phyloP scores from a whole-genome alignment of 2,888 invertebrate species.

The Meteorus cinctellus region DNA sequence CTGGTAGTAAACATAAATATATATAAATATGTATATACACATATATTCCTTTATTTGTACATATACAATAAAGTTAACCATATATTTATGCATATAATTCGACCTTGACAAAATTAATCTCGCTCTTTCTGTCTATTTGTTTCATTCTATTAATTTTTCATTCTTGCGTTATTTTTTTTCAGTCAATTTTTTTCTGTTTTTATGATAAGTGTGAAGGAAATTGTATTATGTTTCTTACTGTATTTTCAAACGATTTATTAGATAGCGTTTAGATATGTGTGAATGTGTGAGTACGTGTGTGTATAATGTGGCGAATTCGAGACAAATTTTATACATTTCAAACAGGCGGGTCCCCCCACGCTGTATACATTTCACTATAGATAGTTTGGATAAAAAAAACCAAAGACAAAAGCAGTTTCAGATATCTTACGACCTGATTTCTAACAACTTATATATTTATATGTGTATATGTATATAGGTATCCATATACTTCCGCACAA shows the following conservation, averaged over 20 bases:
- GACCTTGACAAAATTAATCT: slow-evolving; percentile 15
- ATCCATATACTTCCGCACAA: slow-evolving; percentile 23
- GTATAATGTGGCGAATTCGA: not conserved
- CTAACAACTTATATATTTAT: slow-evolving; percentile 42
- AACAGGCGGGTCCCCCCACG: slow-evolving; percentile 3
- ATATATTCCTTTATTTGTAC: not conserved
- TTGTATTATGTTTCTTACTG: not conserved
- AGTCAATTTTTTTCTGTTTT: not conserved
- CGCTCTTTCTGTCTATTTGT: not conserved
- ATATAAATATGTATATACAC: not conserved
- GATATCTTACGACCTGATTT: slow-evolving; percentile 43
- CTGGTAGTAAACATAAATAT: not conserved
- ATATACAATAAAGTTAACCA: not conserved
- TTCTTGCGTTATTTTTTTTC: not conserved
- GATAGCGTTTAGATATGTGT: not conserved
- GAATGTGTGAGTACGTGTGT: not conserved
- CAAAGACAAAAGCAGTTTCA: slow-evolving; percentile 43
- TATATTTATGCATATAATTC: slow-evolving; percentile 11
- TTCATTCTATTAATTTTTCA: not conserved
- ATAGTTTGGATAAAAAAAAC: slow-evolving; percentile 30
- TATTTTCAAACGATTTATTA: slow-evolving; percentile 1
- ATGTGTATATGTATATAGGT: slow-evolving; percentile 25
- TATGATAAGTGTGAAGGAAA: not conserved
- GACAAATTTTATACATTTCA: not conserved
- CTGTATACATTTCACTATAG: slow-evolving; percentile 10